A percentile compares a stretch with the other conserved stretches of the same genome.
Conservation (phyloP, 2,797 vertebrate species). For the Ctenopoma kingsleyae region DNA sequence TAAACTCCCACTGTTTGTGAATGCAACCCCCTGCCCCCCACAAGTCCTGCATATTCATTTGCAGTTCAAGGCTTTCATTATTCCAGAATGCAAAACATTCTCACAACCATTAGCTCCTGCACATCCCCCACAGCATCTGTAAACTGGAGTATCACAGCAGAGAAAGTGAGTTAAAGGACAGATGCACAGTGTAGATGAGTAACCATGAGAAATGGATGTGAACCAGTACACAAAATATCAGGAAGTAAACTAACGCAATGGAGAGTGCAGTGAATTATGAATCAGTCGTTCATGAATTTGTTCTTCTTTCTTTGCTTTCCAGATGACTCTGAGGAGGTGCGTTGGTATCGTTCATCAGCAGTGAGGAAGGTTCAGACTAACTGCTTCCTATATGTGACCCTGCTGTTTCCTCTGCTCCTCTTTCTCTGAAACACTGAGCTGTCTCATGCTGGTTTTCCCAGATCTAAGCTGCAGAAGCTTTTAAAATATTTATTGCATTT, state of each 20-base stretch:
- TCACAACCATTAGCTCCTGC: not conserved
- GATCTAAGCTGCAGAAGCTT: not conserved
- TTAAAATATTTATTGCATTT: constrained; percentile 16
- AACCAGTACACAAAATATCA: no score
- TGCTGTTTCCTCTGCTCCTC: constrained; percentile 49
- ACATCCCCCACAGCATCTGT: not conserved
- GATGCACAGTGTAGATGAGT: not conserved
- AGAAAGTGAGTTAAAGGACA: not conserved
- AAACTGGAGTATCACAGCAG: not conserved
- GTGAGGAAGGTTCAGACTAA: constrained; percentile 28
- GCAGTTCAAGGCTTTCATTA: constrained; percentile 33
- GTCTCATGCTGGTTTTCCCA: not conserved
- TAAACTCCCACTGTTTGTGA: constrained; percentile 8
- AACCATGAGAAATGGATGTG: no score
- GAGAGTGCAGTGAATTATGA: no score
- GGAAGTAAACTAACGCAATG: no score
- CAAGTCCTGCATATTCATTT: constrained; percentile 30
- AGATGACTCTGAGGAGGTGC: constrained; percentile 83
- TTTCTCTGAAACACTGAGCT: constrained; percentile 32
- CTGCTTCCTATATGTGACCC: constrained; percentile 33
- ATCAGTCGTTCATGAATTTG: not conserved
- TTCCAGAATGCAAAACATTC: not conserved
- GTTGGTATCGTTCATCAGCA: constrained; percentile 72
- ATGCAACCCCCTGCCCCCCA: not conserved
- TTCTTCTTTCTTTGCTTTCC: not conserved